Percentiles rank a stretch among this genome's conserved stretches.
Evolutionary conservation across 2,113 vertebrate genomes (phyloP).

Genomic region (Hypomesus transpacificus): DNA sequence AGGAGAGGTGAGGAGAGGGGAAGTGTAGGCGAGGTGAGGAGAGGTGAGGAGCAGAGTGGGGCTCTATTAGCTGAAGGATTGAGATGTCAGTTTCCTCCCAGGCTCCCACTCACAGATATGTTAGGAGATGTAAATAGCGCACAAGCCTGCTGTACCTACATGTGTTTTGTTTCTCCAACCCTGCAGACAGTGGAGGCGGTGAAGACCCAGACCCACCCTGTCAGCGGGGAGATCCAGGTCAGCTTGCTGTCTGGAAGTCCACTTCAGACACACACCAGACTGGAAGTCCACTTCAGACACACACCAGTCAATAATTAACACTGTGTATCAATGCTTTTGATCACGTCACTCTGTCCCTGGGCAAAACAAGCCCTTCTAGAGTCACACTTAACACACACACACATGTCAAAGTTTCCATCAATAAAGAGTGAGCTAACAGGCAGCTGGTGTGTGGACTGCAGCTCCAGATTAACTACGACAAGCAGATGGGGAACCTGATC

Average conservation of each 20-base stretch:
- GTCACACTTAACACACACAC: no score
- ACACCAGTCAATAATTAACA: background rate
- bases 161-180: constrained; percentile 30
- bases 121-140: background rate
- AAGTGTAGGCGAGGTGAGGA: no score
- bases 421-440: no score
- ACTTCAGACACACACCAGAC: background rate
- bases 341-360: no score
- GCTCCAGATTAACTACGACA: constrained; percentile 99
- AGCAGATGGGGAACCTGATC: constrained; percentile 93
- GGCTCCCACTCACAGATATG: no score
- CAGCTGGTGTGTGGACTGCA: constrained; percentile 46
- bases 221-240: constrained; percentile 98
- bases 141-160: constrained; percentile 8
- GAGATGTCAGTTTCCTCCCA: no score
- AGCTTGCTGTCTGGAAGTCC: background rate
- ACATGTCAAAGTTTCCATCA: no score
- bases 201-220: constrained; percentile 80
- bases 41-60: no score
- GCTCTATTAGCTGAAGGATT: no score
- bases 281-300: background rate
- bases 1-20: no score
- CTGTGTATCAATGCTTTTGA: no score
- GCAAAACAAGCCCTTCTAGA: no score
- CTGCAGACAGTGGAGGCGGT: constrained; percentile 78